Evolutionary conservation across 2,113 vertebrate genomes (phyloP).

Genomic region (Pholis gunnellus): DNA sequence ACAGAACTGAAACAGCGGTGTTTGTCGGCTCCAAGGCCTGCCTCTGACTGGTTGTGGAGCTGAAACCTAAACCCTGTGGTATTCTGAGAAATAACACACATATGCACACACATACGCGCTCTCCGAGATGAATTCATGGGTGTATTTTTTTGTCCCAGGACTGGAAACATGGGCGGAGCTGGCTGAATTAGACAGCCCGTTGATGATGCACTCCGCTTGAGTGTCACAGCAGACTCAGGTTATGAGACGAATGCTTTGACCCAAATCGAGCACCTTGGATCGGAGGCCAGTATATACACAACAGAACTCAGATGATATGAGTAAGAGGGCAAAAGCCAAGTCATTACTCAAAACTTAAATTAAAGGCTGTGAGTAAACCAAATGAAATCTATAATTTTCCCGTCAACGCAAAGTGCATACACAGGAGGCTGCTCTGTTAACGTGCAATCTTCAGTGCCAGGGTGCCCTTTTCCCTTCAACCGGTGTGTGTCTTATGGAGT

Average conservation of each 20-base stretch:
- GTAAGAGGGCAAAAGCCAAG: slow-evolving; percentile 70
- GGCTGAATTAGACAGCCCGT: slow-evolving; percentile 2
- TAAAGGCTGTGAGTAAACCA: slow-evolving; percentile 73
- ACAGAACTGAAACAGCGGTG: slow-evolving; percentile 53
- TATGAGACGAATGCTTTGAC: slow-evolving; percentile 55
- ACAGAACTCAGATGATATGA: slow-evolving; percentile 67
- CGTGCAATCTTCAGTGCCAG: slow-evolving; percentile 54
- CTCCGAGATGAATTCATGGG: slow-evolving; percentile 31
- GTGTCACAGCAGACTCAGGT: slow-evolving; percentile 57
- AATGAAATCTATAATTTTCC: slow-evolving; percentile 77
- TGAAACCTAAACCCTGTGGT: slow-evolving; percentile 53
- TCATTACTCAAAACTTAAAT: slow-evolving; percentile 77
- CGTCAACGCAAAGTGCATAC: slow-evolving; percentile 61
- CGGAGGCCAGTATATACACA: slow-evolving; percentile 71
- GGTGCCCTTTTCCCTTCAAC: slow-evolving; percentile 22
- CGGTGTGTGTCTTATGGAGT: slow-evolving; percentile 20
- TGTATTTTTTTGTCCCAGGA: slow-evolving; percentile 13
- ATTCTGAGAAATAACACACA: slow-evolving; percentile 46
- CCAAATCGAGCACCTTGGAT: slow-evolving; percentile 66
- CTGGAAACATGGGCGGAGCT: slow-evolving; percentile 49
- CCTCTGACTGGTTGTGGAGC: slow-evolving; percentile 24
- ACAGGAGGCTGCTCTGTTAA: slow-evolving; percentile 59
- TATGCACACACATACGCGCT: slow-evolving; percentile 14
- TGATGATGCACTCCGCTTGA: slow-evolving; percentile 50
- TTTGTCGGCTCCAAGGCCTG: slow-evolving; percentile 16